Percentiles rank a stretch among this genome's conserved stretches.
phyloP scores from a whole-genome alignment of 2,113 vertebrate species.

The Dipodomys stephensi region DNA sequence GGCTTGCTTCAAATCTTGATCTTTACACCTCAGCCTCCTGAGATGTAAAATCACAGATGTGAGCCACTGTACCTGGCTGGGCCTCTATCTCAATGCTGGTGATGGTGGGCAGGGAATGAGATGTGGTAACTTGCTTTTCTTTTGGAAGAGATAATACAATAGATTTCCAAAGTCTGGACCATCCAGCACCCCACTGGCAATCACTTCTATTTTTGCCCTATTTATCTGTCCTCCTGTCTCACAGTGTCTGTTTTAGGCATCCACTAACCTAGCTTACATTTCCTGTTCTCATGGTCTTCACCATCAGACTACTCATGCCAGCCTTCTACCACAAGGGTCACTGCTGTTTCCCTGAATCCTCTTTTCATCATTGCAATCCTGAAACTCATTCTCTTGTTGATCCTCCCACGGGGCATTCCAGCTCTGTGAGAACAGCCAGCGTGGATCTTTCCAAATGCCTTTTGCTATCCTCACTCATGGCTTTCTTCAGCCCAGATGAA shows the following conservation, averaged over 20 bases:
- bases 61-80: too few species aligned
- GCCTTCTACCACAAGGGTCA: too few species aligned
- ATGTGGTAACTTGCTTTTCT: neutral
- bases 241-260: neutral
- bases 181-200: neutral
- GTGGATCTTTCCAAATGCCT: neutral
- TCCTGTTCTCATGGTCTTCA: neutral
- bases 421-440: too few species aligned
- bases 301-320: neutral
- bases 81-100: neutral
- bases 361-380: neutral
- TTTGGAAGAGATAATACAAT: neutral
- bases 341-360: neutral
- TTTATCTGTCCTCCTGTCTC: neutral
- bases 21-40: too few species aligned
- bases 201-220: neutral
- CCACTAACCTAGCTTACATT: neutral
- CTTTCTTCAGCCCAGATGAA: neutral
- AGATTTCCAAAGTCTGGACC: neutral
- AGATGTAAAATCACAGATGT: too few species aligned
- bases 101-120: neutral
- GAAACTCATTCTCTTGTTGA: neutral
- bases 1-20: too few species aligned
- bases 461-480: accelerated
- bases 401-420: neutral